Conservation (phyloP, 2,797 vertebrate genomes). For the Acropternis orthonyx region DNA sequence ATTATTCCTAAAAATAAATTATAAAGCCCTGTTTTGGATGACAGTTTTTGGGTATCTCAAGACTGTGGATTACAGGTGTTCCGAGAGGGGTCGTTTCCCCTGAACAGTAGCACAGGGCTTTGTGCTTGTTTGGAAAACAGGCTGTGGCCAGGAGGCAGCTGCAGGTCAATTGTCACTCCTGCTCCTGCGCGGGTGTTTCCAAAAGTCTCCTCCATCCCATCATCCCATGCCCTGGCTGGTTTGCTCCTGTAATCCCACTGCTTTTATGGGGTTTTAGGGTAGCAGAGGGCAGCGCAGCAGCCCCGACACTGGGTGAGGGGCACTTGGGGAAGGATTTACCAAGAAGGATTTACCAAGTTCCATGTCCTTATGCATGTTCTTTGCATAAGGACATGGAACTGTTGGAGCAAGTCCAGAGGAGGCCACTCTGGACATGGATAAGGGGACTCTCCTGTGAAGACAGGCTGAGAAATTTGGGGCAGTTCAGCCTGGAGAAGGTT, state of each 20-base stretch:
- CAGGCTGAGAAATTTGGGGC: neutral
- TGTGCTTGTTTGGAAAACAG: too few relatives aligned
- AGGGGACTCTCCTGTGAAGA: neutral
- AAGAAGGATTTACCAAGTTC: neutral
- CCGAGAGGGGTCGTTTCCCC: neutral
- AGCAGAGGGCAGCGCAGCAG: neutral
- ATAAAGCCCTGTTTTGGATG: neutral
- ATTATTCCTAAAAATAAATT: neutral
- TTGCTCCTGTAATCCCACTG: neutral
- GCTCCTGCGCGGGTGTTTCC: too few relatives aligned
- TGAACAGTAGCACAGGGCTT: too few relatives aligned
- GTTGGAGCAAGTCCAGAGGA: neutral
- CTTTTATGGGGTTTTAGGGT: neutral
- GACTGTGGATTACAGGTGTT: neutral
- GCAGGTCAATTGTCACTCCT: too few relatives aligned
- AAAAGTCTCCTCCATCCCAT: too few relatives aligned
- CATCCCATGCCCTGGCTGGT: too few relatives aligned
- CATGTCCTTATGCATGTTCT: neutral
- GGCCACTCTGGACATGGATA: neutral
- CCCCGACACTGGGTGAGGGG: neutral
- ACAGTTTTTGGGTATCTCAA: neutral
- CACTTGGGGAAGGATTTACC: neutral
- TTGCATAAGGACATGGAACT: neutral
- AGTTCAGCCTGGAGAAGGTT: neutral
- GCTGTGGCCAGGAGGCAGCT: too few relatives aligned